phyloP scores from a whole-genome alignment of 2,113 vertebrate species.

The Callocephalon fimbriatum region DNA sequence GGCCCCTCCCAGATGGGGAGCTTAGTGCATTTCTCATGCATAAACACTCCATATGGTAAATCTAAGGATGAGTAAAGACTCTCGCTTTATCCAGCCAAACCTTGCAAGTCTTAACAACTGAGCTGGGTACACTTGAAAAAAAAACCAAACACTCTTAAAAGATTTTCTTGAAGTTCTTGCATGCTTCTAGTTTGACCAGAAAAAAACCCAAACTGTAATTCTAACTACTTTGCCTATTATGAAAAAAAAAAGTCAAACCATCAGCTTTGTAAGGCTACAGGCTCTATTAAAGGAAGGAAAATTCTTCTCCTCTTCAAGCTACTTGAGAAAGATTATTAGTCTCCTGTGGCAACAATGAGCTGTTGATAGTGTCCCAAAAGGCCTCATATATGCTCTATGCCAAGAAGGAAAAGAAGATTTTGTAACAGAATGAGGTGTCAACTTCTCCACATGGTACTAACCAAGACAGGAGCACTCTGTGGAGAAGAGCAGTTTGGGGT shows the following conservation, averaged over 20 bases:
- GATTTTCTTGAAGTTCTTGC: not conserved
- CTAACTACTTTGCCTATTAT: not conserved
- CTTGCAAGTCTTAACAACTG: not conserved
- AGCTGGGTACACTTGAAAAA: not conserved
- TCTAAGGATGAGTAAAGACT: not conserved
- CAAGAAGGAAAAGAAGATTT: not conserved
- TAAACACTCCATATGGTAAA: not conserved
- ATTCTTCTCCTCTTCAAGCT: not conserved
- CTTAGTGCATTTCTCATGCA: not conserved
- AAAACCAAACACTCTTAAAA: not conserved
- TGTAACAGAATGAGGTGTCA: not conserved
- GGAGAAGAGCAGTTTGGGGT: not conserved
- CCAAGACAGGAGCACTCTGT: not conserved
- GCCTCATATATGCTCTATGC: not conserved
- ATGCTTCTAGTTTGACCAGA: not conserved
- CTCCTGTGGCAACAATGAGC: not conserved
- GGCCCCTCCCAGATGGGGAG: not conserved
- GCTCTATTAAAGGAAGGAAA: not conserved
- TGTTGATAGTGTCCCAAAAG: not conserved
- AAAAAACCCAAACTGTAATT: not conserved
- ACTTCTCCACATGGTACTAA: not conserved
- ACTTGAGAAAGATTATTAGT: not conserved
- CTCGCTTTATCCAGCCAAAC: not conserved
- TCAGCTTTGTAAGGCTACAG: not conserved
- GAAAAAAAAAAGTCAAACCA: not conserved